Conservation (phyloP, 2,888 invertebrate genomes). For the Digitonthophagus gazella region DNA sequence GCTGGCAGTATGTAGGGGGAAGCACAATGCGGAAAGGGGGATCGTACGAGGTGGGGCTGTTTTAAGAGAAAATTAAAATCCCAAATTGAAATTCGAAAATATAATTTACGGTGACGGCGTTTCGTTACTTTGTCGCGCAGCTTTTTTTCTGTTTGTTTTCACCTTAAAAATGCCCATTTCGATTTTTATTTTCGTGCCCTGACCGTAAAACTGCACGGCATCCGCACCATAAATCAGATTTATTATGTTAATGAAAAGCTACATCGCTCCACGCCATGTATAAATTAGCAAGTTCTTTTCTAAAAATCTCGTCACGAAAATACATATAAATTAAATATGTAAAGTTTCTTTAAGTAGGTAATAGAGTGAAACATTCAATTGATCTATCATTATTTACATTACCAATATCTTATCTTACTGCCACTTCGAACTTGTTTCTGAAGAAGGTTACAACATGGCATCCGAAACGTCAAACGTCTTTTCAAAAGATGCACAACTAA, state of each 20-base stretch:
- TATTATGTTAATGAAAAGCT: constrained; percentile 26
- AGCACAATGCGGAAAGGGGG: background rate
- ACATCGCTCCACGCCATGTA: constrained; percentile 12
- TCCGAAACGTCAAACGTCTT: no score
- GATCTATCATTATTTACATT: no score
- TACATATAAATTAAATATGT: no score
- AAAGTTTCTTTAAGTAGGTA: no score
- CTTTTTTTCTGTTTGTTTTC: background rate
- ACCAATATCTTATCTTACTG: no score
- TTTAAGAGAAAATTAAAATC: background rate
- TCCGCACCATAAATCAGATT: constrained; percentile 24
- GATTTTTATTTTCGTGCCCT: background rate
- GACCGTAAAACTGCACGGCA: constrained; percentile 19
- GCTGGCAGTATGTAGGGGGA: background rate
- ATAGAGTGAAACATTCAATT: no score
- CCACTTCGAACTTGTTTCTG: no score
- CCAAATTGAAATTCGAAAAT: background rate
- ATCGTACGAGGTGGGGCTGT: background rate
- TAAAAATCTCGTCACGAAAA: background rate
- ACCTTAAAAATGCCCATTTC: background rate
- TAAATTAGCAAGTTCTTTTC: constrained; percentile 1
- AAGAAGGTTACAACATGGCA: no score
- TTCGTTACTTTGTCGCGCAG: background rate
- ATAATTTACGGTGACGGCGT: background rate
- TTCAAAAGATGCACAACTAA: no score